Percentiles rank a stretch among this genome's conserved stretches.
Evolutionary conservation across 2,113 vertebrate genomes (phyloP).

Genomic region (Amblyopsis rosae): DNA sequence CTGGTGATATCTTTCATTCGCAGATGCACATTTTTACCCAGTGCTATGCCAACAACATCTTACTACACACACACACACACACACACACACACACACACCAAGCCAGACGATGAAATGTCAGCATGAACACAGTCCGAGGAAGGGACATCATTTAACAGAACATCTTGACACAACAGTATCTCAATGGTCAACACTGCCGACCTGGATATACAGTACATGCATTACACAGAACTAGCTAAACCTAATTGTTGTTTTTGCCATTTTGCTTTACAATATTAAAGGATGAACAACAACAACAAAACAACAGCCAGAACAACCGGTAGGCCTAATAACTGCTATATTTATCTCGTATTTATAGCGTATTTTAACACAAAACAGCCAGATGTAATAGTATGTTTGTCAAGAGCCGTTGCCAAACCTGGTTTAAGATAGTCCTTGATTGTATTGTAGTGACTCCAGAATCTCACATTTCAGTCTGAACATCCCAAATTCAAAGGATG

Average conservation of each 20-base stretch:
- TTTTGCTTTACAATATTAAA: background rate
- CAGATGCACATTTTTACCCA: slow-evolving; percentile 76
- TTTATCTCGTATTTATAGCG: too few species aligned
- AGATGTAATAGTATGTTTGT: background rate
- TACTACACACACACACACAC: slow-evolving; percentile 51
- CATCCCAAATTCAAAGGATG: too few species aligned
- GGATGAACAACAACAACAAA: too few species aligned
- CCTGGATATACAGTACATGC: slow-evolving; percentile 3
- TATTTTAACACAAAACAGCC: too few species aligned
- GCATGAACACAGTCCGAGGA: slow-evolving; percentile 54
- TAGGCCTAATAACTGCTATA: too few species aligned
- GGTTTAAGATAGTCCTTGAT: too few species aligned
- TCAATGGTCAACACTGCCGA: slow-evolving; percentile 26
- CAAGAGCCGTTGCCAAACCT: too few species aligned
- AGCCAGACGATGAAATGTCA: slow-evolving; percentile 73
- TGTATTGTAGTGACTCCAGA: too few species aligned
- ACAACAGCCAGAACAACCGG: too few species aligned
- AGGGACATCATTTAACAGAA: slow-evolving; percentile 65
- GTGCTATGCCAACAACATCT: slow-evolving; percentile 44
- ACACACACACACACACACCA: slow-evolving; percentile 55
- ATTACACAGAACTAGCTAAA: background rate
- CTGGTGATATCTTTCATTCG: slow-evolving; percentile 69
- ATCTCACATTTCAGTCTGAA: too few species aligned
- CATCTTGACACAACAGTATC: slow-evolving; percentile 52
- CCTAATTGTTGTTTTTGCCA: background rate